Evolutionary conservation across 2,888 invertebrate genomes (phyloP).

Genomic region (Phengaris arion): DNA sequence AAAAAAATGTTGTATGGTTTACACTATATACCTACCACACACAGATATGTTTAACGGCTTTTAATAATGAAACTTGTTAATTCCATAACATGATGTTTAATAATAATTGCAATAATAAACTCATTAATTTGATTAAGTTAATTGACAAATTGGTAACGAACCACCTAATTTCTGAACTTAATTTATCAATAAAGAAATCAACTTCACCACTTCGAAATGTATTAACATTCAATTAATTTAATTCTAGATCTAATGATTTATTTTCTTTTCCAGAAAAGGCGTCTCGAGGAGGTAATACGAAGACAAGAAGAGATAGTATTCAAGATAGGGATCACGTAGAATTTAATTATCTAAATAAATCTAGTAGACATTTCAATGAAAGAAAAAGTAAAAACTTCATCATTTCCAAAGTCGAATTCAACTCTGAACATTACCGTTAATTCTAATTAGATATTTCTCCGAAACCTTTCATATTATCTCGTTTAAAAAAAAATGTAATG

Average conservation of each 20-base stretch:
- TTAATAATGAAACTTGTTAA: neutral
- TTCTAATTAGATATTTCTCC: neutral
- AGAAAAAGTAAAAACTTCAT: neutral
- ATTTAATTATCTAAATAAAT: neutral
- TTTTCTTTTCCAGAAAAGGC: constrained; percentile 86
- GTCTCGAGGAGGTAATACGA: constrained; percentile 86
- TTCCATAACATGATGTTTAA: neutral
- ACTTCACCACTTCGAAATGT: neutral
- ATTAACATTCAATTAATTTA: neutral
- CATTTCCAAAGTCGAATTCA: neutral
- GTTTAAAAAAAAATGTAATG: too few relatives aligned
- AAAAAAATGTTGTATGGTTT: neutral
- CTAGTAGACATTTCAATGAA: neutral
- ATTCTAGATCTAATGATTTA: constrained; percentile 52
- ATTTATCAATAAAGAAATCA: neutral
- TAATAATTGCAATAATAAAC: neutral
- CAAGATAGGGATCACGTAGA: constrained; percentile 22
- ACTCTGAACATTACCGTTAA: neutral
- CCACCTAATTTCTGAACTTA: neutral
- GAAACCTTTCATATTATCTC: neutral
- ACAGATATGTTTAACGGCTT: neutral
- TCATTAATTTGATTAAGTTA: neutral
- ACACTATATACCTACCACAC: neutral
- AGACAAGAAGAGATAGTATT: constrained; percentile 39
- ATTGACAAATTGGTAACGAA: neutral